Base-by-base conservation (phyloP, 2,113 vertebrate genomes). In the Melanerpes aurifrons region DNA sequence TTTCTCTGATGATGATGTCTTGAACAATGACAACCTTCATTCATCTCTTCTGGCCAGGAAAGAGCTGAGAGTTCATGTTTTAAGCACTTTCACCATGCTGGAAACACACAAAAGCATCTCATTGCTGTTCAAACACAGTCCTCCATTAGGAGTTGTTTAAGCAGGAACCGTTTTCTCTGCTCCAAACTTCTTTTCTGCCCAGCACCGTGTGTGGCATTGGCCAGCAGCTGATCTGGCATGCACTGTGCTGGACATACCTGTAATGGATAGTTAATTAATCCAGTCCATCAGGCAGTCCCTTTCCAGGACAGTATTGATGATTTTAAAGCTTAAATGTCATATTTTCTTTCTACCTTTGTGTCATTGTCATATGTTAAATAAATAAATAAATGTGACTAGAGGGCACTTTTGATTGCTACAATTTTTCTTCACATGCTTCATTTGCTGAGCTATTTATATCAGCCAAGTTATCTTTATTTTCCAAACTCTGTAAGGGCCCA, bases 11-110 rank as follows among this genome's bases (percentile, higher is more conserved):
- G 76, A 73, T 83, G 94, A 94, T 1, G 10, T 83, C 92, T 89
- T 37, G 86, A 95, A 96, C 92, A 95, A 90, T 87, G 92, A 92
- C 92, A 94, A 93, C 72, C 86, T 95, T 93, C 94, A 93, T 96
- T 95, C 95, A 92, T 96, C 94, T 96, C 84, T 73, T 64, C 69
- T 73, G 72, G 59, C 79, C 62, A 91, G 77, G 68, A 89, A 54
- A 92, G 91, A 94, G 87, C 84, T 58, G 81, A 86, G 92, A 92
- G 91, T 94, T 96, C 90, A 89, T 21, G 1, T 95, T 95, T 96
- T 91, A 86, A 92, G 83, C 81, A 86, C 78, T 92, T 91, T 95
- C 83, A 63, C 86, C 6, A 4, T 0, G 0, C 88, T 84, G 83
- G 91, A 93, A 86, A 80, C 9, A 4, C 83, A 95, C 87, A 80